phyloP scores from a whole-genome alignment of 2,888 invertebrate species.

The Axea sp. region DNA sequence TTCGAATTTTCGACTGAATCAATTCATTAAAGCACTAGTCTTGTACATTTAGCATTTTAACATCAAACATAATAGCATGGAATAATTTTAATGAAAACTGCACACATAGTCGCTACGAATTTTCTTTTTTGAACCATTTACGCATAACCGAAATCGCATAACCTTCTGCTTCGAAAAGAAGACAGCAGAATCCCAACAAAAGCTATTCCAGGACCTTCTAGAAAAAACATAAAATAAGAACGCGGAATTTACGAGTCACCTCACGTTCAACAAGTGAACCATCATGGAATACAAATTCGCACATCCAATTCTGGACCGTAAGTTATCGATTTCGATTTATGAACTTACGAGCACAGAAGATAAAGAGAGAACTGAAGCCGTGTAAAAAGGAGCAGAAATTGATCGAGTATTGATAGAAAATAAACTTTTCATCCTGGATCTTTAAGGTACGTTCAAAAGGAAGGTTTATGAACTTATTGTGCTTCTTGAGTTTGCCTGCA shows the following conservation, averaged over 20 bases:
- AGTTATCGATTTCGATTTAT: slow-evolving; percentile 61
- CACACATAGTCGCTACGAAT: too few relatives aligned
- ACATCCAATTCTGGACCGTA: slow-evolving; percentile 58
- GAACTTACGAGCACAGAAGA: slow-evolving; percentile 51
- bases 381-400: slow-evolving; percentile 34
- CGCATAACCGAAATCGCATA: slow-evolving; percentile 28
- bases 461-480: neutral
- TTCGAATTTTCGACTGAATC: slow-evolving; percentile 13
- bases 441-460: slow-evolving; percentile 27
- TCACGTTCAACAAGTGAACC: slow-evolving; percentile 63
- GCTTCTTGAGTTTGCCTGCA: neutral
- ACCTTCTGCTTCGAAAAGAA: neutral
- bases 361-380: slow-evolving; percentile 31
- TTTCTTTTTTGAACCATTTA: slow-evolving; percentile 7
- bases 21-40: slow-evolving; percentile 29
- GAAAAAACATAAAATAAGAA: slow-evolving; percentile 46
- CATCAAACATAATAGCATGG: too few relatives aligned
- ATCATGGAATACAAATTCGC: slow-evolving; percentile 61
- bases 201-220: slow-evolving; percentile 33
- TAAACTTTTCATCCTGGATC: slow-evolving; percentile 35
- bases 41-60: slow-evolving; percentile 19
- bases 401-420: slow-evolving; percentile 45
- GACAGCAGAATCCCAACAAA: slow-evolving; percentile 14
- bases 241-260: slow-evolving; percentile 49
- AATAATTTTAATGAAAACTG: neutral